Conservation (phyloP, 1,140 invertebrate species). For the Hermetia illucens region DNA sequence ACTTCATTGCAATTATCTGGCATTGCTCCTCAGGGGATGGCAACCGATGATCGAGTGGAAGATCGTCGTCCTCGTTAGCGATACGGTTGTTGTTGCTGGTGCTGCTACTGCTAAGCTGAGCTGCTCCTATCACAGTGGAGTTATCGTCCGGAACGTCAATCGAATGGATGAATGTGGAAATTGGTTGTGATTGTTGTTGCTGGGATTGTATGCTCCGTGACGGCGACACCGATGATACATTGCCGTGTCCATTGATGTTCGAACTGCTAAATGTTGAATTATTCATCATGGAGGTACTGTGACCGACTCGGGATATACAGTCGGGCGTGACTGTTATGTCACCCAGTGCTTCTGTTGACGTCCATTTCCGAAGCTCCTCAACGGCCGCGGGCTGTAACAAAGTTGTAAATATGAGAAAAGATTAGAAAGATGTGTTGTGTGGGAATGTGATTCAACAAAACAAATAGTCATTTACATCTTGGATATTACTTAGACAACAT, state of each 20-base stretch:
- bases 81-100: conserved; percentile 22
- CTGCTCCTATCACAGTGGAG: neutral
- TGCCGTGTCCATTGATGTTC: too few relatives aligned
- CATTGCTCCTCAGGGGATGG: conserved; percentile 72
- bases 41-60: conserved; percentile 62
- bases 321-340: conserved; percentile 65
- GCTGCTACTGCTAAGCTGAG: neutral
- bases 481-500: too few relatives aligned
- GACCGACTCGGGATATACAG: conserved; percentile 41
- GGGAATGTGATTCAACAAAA: too few relatives aligned
- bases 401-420: neutral
- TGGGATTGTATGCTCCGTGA: too few relatives aligned
- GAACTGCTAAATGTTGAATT: too few relatives aligned
- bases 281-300: too few relatives aligned
- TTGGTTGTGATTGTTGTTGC: conserved; percentile 1
- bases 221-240: too few relatives aligned
- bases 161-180: too few relatives aligned
- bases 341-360: conserved; percentile 64
- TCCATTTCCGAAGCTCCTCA: conserved; percentile 68
- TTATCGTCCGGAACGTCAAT: neutral
- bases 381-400: conserved; percentile 56
- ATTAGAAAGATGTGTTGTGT: too few relatives aligned
- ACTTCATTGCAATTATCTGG: conserved; percentile 64
- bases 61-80: conserved; percentile 40
- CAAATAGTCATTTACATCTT: too few relatives aligned